These are phyloP conservation scores for Diplazon laetatorius DNA, from an alignment of 2,888 invertebrate genomes.

Conservation along the genomic window DNA sequence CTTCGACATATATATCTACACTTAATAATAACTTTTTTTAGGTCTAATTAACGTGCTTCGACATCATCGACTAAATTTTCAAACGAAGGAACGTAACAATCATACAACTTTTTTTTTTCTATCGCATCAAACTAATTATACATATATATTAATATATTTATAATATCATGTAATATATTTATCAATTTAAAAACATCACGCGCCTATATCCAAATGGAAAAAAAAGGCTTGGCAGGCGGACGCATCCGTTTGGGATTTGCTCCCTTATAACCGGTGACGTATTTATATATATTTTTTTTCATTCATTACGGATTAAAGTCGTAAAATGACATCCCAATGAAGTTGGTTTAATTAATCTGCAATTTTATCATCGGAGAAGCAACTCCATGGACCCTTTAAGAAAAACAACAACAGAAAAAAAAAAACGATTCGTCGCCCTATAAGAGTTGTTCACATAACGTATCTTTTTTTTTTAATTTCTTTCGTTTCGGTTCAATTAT, in stretches of 20 bases:
- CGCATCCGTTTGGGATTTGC: constrained; percentile 74
- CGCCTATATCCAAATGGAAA: constrained; percentile 69
- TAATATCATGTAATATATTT: constrained; percentile 16
- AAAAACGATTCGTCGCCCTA: constrained; percentile 73
- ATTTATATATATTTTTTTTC: constrained; percentile 16
- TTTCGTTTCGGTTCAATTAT: constrained; percentile 61
- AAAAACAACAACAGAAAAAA: too few species aligned
- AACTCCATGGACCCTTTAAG: constrained; percentile 77
- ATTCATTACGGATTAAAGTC: constrained; percentile 13
- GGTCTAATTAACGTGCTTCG: constrained; percentile 66
- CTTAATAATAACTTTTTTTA: constrained; percentile 72
- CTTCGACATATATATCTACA: constrained; percentile 66
- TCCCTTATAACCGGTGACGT: constrained; percentile 64
- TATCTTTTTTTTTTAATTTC: constrained; percentile 31
- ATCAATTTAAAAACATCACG: constrained; percentile 72
- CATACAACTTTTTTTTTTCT: constrained; percentile 50
- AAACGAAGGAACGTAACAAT: constrained; percentile 55
- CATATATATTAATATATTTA: constrained; percentile 39
- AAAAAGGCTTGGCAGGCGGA: constrained; percentile 74
- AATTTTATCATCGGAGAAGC: constrained; percentile 67
- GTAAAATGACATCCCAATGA: constrained; percentile 1
- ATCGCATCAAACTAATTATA: constrained; percentile 43
- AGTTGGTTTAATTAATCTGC: constrained; percentile 14
- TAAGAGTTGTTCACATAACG: constrained; percentile 68
- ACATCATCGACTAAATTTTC: constrained; percentile 38